Base-by-base conservation (phyloP, 64 coral and sea anemone genomes). In the Hydrozoanthus tunicans region DNA sequence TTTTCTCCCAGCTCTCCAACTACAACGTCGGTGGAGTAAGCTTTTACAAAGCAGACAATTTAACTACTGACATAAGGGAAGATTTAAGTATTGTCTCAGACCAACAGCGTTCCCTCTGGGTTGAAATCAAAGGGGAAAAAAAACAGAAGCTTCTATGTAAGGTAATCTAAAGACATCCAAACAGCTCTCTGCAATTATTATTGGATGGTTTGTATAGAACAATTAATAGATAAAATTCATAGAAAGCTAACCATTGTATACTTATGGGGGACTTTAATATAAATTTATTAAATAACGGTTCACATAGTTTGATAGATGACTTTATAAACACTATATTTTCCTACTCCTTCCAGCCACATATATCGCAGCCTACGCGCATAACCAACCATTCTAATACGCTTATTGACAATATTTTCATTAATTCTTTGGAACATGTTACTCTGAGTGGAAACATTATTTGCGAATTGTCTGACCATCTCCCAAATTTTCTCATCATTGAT, bases 301-400 rank as follows among this genome's bases (percentile, higher is more conserved):
- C 65, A 68, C 65, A 68, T n/a, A 13, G 20, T 68, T 68, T 14
- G 61, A 7, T 13, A 63, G 61, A 63, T 63, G 61, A 63, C 13
- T 63, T 63, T 63, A 63, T 63, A 63, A 63, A 68, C 65, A 68
- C 65, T 13, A 15, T 68, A 68, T 68, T 68, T 14, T 68, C 65
- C 4, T 67, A 67, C 64, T 67, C 64, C 9, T 67, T 67, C 64
- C 64, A 67, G 64, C 64, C 64, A 67, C 64, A 67, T 68, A 12
- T 68, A 68, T 6, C 6, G 5, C 65, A 68, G 65, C 65, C 65
- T 7, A 68, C 65, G 2, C 65, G 65, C 65, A 68, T 68, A 68
- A 68, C 65, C 11, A 68, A 68, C 65, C 65, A 68, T 68, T 68
- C 65, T 68, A 68, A 68, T 68, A 68, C 65, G 65, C 65, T 68